Evolutionary conservation across 2,113 vertebrate species (phyloP).

Genomic region (Hymenochirus boettgeri): DNA sequence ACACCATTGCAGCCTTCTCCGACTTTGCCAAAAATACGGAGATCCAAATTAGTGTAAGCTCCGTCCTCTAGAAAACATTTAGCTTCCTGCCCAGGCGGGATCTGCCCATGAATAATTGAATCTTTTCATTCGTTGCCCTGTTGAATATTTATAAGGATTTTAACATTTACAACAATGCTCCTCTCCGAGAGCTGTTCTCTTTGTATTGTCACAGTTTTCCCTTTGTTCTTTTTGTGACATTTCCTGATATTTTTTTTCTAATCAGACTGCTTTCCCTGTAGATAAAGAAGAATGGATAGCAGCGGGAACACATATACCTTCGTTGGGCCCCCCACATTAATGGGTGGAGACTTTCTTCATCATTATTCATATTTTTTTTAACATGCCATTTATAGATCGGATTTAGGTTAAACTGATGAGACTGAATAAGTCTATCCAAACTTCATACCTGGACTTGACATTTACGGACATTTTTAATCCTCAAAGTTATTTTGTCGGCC

Average conservation of each 20-base stretch:
- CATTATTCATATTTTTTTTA: background rate
- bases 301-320: conserved; percentile 23
- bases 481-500: no score
- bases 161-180: conserved; percentile 43
- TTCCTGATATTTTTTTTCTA: conserved; percentile 40
- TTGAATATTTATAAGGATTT: conserved; percentile 43
- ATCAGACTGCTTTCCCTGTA: conserved; percentile 36
- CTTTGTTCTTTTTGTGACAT: conserved; percentile 41
- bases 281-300: conserved; percentile 31
- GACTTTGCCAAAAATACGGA: conserved; percentile 38
- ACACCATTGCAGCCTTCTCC: conserved; percentile 13
- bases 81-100: conserved; percentile 41
- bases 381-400: conserved; percentile 2
- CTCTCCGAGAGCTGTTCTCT: conserved; percentile 39
- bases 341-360: conserved; percentile 4
- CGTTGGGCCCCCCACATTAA: conserved; percentile 18
- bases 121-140: conserved; percentile 42
- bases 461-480: no score
- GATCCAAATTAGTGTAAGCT: conserved; percentile 40
- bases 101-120: conserved; percentile 43
- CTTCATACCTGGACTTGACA: background rate
- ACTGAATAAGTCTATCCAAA: background rate
- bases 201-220: conserved; percentile 39
- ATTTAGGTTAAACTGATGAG: background rate
- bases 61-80: conserved; percentile 41